Base-by-base conservation (phyloP, 1,140 invertebrate species). In the Camponotus floridanus region DNA sequence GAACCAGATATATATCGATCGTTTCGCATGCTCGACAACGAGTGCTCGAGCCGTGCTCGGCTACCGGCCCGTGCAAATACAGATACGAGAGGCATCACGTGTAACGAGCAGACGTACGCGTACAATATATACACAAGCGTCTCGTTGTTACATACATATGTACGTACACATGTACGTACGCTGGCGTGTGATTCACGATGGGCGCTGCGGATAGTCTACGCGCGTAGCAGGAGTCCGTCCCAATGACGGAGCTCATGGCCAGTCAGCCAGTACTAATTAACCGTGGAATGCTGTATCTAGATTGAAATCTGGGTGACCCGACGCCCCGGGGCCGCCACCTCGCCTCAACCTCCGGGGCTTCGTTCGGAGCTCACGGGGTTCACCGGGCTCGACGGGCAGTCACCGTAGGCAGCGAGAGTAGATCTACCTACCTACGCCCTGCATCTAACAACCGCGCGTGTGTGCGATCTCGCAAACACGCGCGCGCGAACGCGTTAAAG, bases 241-340 rank as follows among this genome's bases (percentile, higher is more conserved):
- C 88, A 91, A 90, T 92, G 93, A 93, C 92, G 91, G 91, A 93
- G 93, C 90, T 91, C 93, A 91, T 90, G 93, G 92, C 91, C 93
- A 93, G 92, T 91, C 91, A 94, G 93, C 91, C 93, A 92, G 92
- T 94, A 94, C 94, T 95, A 94, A 95, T 95, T 95, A 94, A 94
- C 93, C 92, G 92, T 89, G 94, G 94, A 94, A 94, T 94, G 94
- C 94, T 93, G 92, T 95, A 95, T 95, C 94, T 95, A 95, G 94
- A 94, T 95, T 95, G 94, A 95, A 95, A 95, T 95, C 94, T 95
- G 93, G 94, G 93, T 95, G 94, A 95, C 94, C 94, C 91, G 92
- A 94, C 92, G 93, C 94, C 94, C 94, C 85, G 91, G 92, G 94
- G 93, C 94, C 93, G 91, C 90, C 94, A 95, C 94, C 94, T 94